A percentile compares a stretch with the other conserved stretches of the same genome.
These are phyloP conservation scores for Nasua narica DNA, from an alignment of 2,797 vertebrate genomes.

Conservation along the genomic window DNA sequence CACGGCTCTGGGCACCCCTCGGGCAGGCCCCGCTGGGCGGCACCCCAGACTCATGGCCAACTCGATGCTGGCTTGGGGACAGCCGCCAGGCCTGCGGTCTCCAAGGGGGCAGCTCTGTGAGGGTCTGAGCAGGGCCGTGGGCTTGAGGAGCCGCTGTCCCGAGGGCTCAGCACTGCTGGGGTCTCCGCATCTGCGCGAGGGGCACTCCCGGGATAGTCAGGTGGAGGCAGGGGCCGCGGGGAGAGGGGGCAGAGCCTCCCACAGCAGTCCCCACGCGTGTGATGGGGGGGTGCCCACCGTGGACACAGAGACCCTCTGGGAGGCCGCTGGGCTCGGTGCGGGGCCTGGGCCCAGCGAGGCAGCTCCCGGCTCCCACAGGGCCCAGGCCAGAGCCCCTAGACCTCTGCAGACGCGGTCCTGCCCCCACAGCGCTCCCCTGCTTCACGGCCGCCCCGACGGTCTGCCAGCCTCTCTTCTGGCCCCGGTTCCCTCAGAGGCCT, in stretches of 20 bases:
- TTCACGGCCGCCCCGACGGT: background rate
- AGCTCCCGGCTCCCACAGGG: background rate
- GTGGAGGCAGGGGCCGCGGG: background rate
- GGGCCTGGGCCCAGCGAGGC: background rate
- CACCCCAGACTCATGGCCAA: too few relatives aligned
- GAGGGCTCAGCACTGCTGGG: rapidly evolving
- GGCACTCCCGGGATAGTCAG: background rate
- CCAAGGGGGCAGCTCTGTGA: background rate
- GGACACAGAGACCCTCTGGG: background rate
- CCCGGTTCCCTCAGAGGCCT: background rate
- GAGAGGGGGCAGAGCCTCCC: background rate
- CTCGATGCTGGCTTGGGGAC: background rate
- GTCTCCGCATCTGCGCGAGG: background rate
- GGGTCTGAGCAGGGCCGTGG: background rate
- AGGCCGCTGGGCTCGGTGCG: background rate
- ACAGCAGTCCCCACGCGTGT: rapidly evolving
- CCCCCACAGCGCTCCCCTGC: background rate
- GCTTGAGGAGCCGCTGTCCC: background rate
- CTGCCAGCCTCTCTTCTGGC: background rate
- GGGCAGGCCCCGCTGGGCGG: background rate
- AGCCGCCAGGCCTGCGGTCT: too few relatives aligned
- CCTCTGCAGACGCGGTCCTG: too few relatives aligned
- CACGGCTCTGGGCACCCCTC: background rate
- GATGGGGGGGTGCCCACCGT: too few relatives aligned
- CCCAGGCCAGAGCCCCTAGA: background rate